Conservation (phyloP, 2,888 invertebrate genomes). For the Bellardia bayeri region DNA sequence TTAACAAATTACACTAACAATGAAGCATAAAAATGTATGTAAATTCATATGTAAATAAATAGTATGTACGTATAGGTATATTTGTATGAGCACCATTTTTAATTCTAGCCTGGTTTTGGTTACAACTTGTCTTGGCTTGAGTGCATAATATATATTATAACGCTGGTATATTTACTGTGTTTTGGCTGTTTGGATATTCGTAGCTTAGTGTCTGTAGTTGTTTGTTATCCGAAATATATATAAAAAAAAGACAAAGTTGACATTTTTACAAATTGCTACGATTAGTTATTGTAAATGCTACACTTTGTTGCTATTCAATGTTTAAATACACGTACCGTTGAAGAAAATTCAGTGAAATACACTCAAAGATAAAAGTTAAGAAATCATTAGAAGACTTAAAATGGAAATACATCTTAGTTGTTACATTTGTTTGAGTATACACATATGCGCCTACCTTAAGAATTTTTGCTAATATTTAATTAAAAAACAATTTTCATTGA, state of each 20-base stretch:
- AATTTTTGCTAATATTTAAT: too few species aligned
- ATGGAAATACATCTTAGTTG: too few species aligned
- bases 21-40: not conserved
- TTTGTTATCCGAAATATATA: slow-evolving; percentile 36
- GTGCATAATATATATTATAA: slow-evolving; percentile 11
- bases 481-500: too few species aligned
- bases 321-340: not conserved
- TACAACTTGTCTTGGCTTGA: slow-evolving; percentile 16
- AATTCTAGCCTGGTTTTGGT: slow-evolving; percentile 5
- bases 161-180: not conserved
- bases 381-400: too few species aligned
- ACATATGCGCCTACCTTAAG: too few species aligned
- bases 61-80: not conserved
- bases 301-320: slow-evolving; percentile 63
- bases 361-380: not conserved
- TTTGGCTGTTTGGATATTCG: not conserved
- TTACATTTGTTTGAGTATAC: too few species aligned
- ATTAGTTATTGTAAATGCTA: slow-evolving; percentile 75
- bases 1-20: not conserved
- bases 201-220: slow-evolving; percentile 18
- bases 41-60: not conserved
- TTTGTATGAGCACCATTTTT: not conserved
- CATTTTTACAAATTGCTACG: slow-evolving; percentile 77
- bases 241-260: slow-evolving; percentile 75
- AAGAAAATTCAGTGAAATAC: not conserved